These are phyloP conservation scores for Epinephelus malabaricus DNA, from an alignment of 2,797 vertebrate genomes.

Conservation along the genomic window DNA sequence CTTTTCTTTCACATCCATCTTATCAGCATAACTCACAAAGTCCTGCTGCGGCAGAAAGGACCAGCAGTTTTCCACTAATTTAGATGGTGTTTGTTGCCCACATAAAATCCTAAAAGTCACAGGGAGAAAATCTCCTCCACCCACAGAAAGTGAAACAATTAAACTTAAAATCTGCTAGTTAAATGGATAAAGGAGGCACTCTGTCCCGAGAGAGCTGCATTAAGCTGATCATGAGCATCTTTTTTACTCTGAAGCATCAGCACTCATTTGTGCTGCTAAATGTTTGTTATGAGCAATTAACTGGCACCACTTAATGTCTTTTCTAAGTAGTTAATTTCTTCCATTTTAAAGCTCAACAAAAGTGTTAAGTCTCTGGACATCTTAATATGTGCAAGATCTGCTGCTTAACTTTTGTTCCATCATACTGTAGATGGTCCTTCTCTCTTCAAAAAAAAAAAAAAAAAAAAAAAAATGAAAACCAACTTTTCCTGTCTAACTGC, in stretches of 20 bases:
- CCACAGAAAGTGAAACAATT: neutral
- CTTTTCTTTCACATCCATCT: neutral
- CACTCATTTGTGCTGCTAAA: neutral
- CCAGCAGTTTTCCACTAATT: conserved; percentile 9
- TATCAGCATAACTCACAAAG: conserved; percentile 18
- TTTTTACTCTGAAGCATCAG: neutral
- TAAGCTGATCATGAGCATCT: neutral
- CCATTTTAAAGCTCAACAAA: neutral
- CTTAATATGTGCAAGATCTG: neutral
- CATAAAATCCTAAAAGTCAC: neutral
- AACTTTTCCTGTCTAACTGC: too few species aligned
- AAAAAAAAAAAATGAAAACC: too few species aligned
- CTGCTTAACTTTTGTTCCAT: neutral
- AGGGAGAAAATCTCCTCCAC: neutral
- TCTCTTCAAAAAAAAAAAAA: too few species aligned
- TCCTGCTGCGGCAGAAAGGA: neutral
- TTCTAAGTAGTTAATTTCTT: neutral
- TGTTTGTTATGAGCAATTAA: neutral
- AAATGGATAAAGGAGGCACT: neutral
- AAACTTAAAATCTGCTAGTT: conserved; percentile 3
- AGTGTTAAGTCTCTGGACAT: neutral
- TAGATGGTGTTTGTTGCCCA: neutral
- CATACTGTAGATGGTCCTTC: too few species aligned
- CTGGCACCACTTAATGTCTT: too few species aligned
- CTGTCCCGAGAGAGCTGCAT: neutral